Conservation (phyloP, 2,113 vertebrate species). For the Daboia siamensis region DNA sequence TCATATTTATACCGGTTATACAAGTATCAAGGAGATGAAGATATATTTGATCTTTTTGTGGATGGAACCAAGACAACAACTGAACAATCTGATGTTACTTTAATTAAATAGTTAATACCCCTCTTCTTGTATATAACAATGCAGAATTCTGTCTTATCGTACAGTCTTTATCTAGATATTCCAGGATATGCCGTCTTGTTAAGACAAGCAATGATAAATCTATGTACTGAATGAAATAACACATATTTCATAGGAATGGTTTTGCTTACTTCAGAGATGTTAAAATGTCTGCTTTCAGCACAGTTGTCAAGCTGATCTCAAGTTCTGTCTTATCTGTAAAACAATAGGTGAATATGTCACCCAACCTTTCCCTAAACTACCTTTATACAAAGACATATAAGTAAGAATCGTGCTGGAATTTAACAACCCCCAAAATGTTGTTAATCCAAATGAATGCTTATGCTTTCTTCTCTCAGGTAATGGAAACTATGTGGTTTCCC, state of each 20-base stretch:
- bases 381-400: not conserved
- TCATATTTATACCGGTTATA: not conserved
- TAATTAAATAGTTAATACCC: not conserved
- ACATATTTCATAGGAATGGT: not conserved
- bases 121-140: not conserved
- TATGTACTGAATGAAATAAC: not conserved
- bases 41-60: not conserved
- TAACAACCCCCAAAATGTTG: not conserved
- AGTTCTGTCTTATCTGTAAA: not conserved
- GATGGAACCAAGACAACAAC: not conserved
- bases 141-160: not conserved
- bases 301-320: not conserved
- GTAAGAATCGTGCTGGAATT: not conserved
- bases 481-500: not conserved
- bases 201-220: not conserved
- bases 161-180: not conserved
- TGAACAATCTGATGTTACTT: not conserved
- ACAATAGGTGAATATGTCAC: not conserved
- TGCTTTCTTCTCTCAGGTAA: not conserved
- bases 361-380: not conserved
- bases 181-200: not conserved
- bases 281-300: not conserved
- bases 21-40: not conserved
- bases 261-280: not conserved
- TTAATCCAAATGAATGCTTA: not conserved